Evolutionary conservation across 2,113 vertebrate species (phyloP).

Genomic region (Lethenteron camtschaticum): DNA sequence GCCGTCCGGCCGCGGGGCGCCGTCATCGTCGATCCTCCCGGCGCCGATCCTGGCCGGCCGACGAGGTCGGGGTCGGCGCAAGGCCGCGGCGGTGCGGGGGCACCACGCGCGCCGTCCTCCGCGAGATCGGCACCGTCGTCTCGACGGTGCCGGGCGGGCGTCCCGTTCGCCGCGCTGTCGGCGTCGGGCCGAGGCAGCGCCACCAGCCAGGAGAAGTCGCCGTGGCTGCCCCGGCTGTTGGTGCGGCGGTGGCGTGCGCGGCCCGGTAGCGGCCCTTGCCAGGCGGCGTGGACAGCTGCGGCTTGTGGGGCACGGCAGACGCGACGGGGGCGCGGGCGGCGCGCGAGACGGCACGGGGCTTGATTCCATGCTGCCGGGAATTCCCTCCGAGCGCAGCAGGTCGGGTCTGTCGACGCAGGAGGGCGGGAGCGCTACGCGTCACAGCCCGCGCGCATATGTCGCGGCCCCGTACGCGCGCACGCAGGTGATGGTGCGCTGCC

Average conservation of each 20-base stretch:
- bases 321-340: constrained; percentile 42
- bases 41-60: too few relatives aligned
- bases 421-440: not conserved
- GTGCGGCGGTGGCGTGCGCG: constrained; percentile 79
- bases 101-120: too few relatives aligned
- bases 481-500: too few relatives aligned
- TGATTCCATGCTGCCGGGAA: constrained; percentile 38
- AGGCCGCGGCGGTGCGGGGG: too few relatives aligned
- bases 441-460: too few relatives aligned
- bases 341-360: constrained; percentile 45
- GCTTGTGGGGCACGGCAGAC: constrained; percentile 64
- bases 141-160: too few relatives aligned
- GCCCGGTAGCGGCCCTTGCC: constrained; percentile 68
- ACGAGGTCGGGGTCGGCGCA: too few relatives aligned
- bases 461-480: too few relatives aligned
- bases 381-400: constrained; percentile 64
- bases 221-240: constrained; percentile 80
- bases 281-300: constrained; percentile 51
- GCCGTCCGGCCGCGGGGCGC: too few relatives aligned
- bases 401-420: constrained; percentile 39
- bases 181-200: not conserved
- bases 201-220: constrained; percentile 33
- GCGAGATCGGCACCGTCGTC: too few relatives aligned
- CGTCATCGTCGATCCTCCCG: too few relatives aligned
- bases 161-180: not conserved